Base-by-base conservation (phyloP, 2,113 vertebrate genomes). In the Odocoileus hemionus region DNA sequence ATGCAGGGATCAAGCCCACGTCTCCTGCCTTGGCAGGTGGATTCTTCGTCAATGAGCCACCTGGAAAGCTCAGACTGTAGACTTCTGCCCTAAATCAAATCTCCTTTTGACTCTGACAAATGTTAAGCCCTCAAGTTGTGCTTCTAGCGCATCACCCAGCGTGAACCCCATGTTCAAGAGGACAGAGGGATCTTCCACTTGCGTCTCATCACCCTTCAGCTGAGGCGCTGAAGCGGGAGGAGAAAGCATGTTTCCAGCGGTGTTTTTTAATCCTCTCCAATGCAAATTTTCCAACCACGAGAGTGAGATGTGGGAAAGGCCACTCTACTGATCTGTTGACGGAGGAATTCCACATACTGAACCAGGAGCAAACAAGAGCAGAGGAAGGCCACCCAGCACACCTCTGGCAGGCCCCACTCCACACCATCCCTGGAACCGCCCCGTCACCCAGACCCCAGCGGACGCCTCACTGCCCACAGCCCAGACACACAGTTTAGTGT, bases 351-450 rank as follows among this genome's bases (percentile, higher is more conserved):
- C 8, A 19, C 13, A 15, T 23, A 3, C 21, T 10, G 17, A 47
- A 26, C 43, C 28, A 28, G 1, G 3, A 88, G 11, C 23, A 12
- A 17, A 76, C 1, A 33, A 43, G 13, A 23, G n/a, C 3, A 50
- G 45, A 16, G 0, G 3, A 9, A 33, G 13, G 1, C 0, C 2
- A 10, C 19, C 26, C 15, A 6, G 36, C 3, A 28, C 2, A 28
- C 3, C 0, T 6, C 16, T 17, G 2, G 21, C 7, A 3, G 33
- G 1, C 7, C 26, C 21, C 47, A 0, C 5, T 15, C 25, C n/a
- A 64, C 26, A 1, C 19, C 25, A 13, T 3, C 12, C 33, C 17
- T 9, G 5, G 23, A 39, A 2, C 14, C 10, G 1, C 2, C 7
- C 58, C 0, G 2, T 5, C 11, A 47, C 28, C 60, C 54, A 3